These are phyloP conservation scores for Limanda limanda DNA, from an alignment of 2,113 vertebrate species.

Conservation along the genomic window DNA sequence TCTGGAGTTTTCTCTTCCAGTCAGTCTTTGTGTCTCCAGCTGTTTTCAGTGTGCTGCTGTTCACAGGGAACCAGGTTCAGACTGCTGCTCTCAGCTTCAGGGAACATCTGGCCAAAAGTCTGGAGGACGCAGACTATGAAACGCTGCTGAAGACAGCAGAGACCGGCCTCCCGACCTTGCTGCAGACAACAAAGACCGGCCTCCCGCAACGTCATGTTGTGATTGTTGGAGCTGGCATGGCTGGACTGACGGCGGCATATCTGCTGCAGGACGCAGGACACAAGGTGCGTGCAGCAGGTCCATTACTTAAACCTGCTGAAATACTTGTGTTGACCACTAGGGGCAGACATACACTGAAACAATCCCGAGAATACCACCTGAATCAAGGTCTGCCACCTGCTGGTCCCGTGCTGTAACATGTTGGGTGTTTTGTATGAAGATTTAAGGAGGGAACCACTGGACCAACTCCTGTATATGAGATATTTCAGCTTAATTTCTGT, in stretches of 20 bases:
- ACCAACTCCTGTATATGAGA: no score
- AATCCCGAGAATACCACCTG: neutral
- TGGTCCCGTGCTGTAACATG: no score
- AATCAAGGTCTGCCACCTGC: no score
- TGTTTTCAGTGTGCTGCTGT: neutral
- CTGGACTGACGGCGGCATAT: constrained; percentile 59
- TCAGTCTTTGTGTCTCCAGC: neutral
- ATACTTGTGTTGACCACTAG: neutral
- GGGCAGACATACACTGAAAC: neutral
- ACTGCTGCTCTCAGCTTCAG: neutral
- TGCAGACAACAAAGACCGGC: neutral
- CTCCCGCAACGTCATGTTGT: constrained; percentile 48
- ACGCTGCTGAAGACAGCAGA: constrained; percentile 5
- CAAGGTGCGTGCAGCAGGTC: constrained; percentile 19
- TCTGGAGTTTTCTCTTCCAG: neutral
- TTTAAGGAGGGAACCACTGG: no score
- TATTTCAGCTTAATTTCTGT: no score
- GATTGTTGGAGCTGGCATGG: constrained; percentile 57
- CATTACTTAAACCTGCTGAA: neutral
- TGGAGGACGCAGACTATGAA: constrained; percentile 31
- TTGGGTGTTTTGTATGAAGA: no score
- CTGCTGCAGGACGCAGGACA: constrained; percentile 65
- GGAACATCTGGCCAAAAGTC: constrained; percentile 28
- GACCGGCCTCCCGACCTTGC: constrained; percentile 5
- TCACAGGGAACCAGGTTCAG: neutral